These are phyloP conservation scores for Tenrec ecaudatus DNA, from an alignment of 2,113 vertebrate genomes.

Conservation along the genomic window DNA sequence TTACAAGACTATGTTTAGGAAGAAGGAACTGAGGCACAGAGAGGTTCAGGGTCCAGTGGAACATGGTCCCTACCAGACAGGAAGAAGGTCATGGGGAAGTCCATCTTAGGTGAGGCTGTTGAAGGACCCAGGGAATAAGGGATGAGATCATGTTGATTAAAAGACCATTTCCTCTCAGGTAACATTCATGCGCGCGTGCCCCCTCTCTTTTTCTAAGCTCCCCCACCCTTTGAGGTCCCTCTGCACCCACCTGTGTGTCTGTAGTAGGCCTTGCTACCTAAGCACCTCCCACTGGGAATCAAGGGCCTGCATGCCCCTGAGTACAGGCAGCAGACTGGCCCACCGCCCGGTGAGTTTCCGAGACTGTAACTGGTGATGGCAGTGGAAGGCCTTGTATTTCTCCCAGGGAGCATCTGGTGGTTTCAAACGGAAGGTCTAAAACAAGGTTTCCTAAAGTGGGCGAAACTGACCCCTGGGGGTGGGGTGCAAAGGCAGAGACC, in stretches of 20 bases:
- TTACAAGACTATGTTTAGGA: neutral
- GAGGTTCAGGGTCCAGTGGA: neutral
- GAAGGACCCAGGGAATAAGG: neutral
- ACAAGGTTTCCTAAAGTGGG: no score
- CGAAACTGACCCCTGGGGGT: no score
- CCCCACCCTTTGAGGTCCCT: conserved; percentile 76
- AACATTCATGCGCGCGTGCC: neutral
- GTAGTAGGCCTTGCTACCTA: neutral
- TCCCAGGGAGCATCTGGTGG: no score
- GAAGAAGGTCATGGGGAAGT: neutral
- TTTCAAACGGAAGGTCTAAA: no score
- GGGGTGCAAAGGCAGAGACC: no score
- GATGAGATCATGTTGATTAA: neutral
- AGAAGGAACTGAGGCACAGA: neutral
- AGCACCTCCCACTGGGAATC: neutral
- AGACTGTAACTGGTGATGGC: no score
- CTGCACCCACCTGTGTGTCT: conserved; percentile 56
- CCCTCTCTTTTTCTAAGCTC: conserved; percentile 39
- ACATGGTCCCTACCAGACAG: neutral
- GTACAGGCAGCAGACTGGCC: neutral
- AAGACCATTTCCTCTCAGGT: neutral
- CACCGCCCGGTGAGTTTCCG: neutral
- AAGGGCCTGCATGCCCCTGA: neutral
- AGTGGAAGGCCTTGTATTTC: no score
- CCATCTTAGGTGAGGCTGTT: neutral